Base-by-base conservation (phyloP, 2,888 invertebrate species). In the Lepetodrilus schrolli region DNA sequence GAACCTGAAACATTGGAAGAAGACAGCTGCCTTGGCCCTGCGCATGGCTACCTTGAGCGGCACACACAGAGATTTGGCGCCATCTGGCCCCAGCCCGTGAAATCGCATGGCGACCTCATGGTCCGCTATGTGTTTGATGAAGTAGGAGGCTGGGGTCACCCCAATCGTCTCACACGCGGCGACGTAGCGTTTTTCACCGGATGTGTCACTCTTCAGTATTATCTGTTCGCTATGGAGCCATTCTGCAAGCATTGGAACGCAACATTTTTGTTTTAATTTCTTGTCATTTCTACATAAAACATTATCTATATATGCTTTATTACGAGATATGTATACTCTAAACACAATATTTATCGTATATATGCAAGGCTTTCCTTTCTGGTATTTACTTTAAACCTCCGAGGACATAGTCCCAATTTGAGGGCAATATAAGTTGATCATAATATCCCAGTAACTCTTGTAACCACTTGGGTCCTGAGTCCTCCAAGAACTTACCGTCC, bases 41-140 rank as follows among this genome's bases (percentile, higher is more conserved):
- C 43, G n/a, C n/a, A n/a, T n/a, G n/a, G n/a, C 17, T 13, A 90
- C 90, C 80, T 87, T 88, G 47, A 90, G 77, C 0, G 89, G 86
- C 1, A 86, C 82, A 5, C 88, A 82, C 38, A 89, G 78, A 13
- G 90, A 88, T 68, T 86, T 86, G 70, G 87, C 81, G 34, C 88
- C 84, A 13, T 78, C 72, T 4, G 86, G 82, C 4, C 88, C 90
- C 2, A 90, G 84, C 0, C 86, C 85, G 30, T 85, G 87, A 72
- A 88, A 82, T 30, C 82, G 79, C 78, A 89, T 79, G 21, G 75
- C 75, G 17, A 89, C 76, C 13, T 81, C 73, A 0, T 80, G 70
- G 23, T 83, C 78, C 5, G 79, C 75, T 17, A 87, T 76, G 68
- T 84, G 80, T 2, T 82, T 79, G 23, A 85, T 66, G 77, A 86